Evolutionary conservation across 2,797 vertebrate genomes (phyloP), one percentile per base, ranked within the genome.

Genomic region (Dermochelys coriacea): DNA sequence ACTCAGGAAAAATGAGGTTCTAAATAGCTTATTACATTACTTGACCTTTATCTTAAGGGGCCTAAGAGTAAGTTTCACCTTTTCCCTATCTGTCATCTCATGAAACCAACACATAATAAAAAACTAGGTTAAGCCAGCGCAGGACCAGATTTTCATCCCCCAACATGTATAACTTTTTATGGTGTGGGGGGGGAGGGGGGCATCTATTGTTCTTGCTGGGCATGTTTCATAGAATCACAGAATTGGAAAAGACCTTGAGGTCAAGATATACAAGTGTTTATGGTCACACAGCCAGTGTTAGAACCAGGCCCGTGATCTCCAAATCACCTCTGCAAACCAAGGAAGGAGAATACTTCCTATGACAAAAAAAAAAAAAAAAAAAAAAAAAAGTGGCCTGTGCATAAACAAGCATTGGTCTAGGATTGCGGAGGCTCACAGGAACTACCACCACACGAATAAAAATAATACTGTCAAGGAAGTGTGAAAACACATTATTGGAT

Each of bases 381-480:
- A n/a, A n/a, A n/a, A 71, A 91, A 88, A 90, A 86, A 86, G 81
- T 77, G 47, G 47, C n/a, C 61, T 55, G 8, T 1, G 34, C 1
- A 1, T 15, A 59, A 51, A 84, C 0, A 0, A 2, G 50, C 14
- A 64, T 3, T 23, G 55, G 50, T 18, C 41, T 3, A 0, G 18
- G 6, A 79, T 3, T 21, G 41, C 14, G 47, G 14, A 12, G 19
- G 2, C 78, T 88, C 55, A 27, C 5, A 45, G 49, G 41, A 90
- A 57, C 51, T 45, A 57, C 50, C 55, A 59, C 54, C 84, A 14
- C 61, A 59, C 45, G 31, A 18, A 61, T 61, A 61, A 37, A 37
- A 37, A 37, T 68, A 64, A n/a, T 49, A 47, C 50, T 47, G 5
- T 68, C 83, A 80, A 31, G 54, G 71, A 11, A 0, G 5, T 27